Evolutionary conservation across 2,888 invertebrate species (phyloP).

Genomic region (Sarcophaga rosellei): DNA sequence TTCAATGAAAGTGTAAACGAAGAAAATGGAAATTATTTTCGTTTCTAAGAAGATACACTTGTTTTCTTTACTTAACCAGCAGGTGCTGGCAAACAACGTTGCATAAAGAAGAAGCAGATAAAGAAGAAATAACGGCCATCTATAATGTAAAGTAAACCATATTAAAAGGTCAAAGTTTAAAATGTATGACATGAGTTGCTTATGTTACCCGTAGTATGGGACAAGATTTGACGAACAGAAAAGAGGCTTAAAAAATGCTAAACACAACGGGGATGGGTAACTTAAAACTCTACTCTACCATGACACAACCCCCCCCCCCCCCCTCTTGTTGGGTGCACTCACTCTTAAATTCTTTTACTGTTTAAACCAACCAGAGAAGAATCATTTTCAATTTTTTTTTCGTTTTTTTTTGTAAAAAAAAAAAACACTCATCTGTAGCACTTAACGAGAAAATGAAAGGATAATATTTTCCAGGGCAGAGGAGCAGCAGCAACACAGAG

Average conservation of each 20-base stretch:
- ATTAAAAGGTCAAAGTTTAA: constrained; percentile 66
- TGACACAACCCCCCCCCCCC: neutral
- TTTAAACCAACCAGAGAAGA: neutral
- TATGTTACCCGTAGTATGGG: constrained; percentile 51
- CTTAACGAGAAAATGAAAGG: constrained; percentile 63
- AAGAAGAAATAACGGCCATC: neutral
- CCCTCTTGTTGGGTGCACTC: neutral
- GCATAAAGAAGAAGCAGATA: neutral
- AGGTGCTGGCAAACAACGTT: neutral
- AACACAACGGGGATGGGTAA: neutral
- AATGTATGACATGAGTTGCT: constrained; percentile 51
- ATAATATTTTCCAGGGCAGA: constrained; percentile 52
- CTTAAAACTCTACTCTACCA: neutral
- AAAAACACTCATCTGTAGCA: neutral
- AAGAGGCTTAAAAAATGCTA: constrained; percentile 20
- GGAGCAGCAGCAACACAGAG: neutral
- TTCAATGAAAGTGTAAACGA: neutral
- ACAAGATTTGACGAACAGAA: constrained; percentile 15
- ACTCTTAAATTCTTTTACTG: neutral
- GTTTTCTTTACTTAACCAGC: neutral
- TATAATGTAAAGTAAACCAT: constrained; percentile 54
- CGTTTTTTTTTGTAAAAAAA: neutral
- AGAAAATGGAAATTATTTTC: neutral
- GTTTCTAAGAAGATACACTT: neutral
- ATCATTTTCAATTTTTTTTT: neutral